Percentiles rank a stretch among this genome's conserved stretches.
Evolutionary conservation across 2,888 invertebrate genomes (phyloP).

Genomic region (Catocala nupta): DNA sequence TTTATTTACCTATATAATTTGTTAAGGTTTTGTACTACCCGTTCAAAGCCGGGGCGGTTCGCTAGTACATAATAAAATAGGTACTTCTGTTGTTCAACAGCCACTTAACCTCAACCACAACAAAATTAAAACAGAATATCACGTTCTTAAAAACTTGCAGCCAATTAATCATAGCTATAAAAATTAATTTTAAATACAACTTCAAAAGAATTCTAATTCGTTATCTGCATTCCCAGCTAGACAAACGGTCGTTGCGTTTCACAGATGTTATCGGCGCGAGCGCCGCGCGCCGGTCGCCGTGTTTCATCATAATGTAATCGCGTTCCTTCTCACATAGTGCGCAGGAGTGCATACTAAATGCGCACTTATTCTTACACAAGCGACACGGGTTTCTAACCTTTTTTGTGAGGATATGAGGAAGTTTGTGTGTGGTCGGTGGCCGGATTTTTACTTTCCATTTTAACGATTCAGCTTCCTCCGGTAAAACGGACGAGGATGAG

Average conservation of each 20-base stretch:
- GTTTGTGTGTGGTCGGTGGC: not conserved
- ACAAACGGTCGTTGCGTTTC: constrained; percentile 15
- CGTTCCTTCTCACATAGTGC: constrained; percentile 27
- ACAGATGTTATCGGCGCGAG: constrained; percentile 32
- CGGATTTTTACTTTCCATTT: not conserved
- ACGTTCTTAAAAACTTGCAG: too few relatives aligned
- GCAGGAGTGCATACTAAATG: constrained; percentile 36
- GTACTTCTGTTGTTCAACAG: too few relatives aligned
- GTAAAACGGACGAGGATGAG: too few relatives aligned
- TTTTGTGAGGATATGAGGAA: constrained; percentile 13
- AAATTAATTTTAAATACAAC: not conserved
- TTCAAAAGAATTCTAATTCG: constrained; percentile 1
- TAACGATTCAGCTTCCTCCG: not conserved
- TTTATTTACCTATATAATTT: too few relatives aligned
- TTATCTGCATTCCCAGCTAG: constrained; percentile 14
- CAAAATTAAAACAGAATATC: too few relatives aligned
- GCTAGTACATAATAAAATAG: too few relatives aligned
- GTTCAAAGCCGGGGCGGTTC: too few relatives aligned
- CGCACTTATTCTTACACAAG: constrained; percentile 36
- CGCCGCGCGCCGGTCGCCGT: constrained; percentile 10
- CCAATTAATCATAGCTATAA: too few relatives aligned
- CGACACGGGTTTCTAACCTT: constrained; percentile 24
- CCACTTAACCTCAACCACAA: too few relatives aligned
- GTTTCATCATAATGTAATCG: constrained; percentile 34
- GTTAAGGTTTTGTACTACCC: too few relatives aligned